phyloP scores from a whole-genome alignment of 2,797 vertebrate species.

The Morelia viridis region DNA sequence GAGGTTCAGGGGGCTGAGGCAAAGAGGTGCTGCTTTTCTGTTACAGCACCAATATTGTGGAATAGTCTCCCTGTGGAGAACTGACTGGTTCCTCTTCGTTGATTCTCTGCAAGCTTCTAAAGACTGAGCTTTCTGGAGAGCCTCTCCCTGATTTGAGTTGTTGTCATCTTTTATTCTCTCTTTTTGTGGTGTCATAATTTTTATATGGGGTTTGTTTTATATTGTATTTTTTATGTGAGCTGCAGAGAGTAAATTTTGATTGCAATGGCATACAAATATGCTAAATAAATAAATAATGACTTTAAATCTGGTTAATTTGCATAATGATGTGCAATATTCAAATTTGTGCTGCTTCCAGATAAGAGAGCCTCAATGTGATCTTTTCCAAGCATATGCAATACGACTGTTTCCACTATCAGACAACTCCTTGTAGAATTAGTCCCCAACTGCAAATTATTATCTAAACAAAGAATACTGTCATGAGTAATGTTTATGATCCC shows the following conservation, averaged over 20 bases:
- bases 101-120: background rate
- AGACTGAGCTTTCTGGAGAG: background rate
- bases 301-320: background rate
- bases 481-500: background rate
- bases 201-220: background rate
- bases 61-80: background rate
- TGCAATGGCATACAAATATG: background rate
- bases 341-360: background rate
- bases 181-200: background rate
- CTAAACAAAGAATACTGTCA: background rate
- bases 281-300: background rate
- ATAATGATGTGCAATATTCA: background rate
- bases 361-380: background rate
- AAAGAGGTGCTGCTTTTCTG: background rate
- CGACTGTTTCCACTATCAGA: background rate
- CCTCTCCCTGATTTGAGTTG: background rate
- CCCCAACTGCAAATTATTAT: background rate
- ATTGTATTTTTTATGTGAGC: background rate
- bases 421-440: background rate
- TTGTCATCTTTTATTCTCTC: background rate
- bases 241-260: background rate
- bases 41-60: background rate
- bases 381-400: constrained; percentile 8
- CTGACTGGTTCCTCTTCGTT: background rate
- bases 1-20: background rate